Evolutionary conservation across 2,888 invertebrate genomes (phyloP).

Genomic region (Nephrotoma appendiculata): DNA sequence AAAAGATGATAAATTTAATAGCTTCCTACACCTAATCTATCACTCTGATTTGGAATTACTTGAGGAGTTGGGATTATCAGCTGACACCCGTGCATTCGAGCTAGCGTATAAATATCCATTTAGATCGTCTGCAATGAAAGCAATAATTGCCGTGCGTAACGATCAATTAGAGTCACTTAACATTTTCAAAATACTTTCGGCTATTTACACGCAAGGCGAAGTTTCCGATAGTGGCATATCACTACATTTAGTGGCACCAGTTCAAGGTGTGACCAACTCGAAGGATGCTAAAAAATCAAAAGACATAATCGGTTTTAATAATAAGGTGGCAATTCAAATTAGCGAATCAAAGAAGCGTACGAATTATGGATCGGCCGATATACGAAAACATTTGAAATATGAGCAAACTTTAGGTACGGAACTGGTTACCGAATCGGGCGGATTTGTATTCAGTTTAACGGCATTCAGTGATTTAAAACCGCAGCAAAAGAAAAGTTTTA

Average conservation of each 20-base stretch:
- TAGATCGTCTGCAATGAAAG: conserved; percentile 60
- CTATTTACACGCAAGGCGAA: conserved; percentile 29
- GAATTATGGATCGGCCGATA: conserved; percentile 36
- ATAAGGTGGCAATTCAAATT: conserved; percentile 44
- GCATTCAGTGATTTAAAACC: conserved; percentile 22
- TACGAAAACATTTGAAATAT: conserved; percentile 40
- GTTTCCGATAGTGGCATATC: conserved; percentile 38
- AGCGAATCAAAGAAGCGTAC: conserved; percentile 49
- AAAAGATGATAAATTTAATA: conserved; percentile 14
- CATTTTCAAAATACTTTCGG: conserved; percentile 34
- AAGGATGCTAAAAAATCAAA: conserved; percentile 23
- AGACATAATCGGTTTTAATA: conserved; percentile 36
- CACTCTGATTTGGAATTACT: conserved; percentile 16
- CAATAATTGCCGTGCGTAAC: conserved; percentile 50
- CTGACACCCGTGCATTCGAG: conserved; percentile 46
- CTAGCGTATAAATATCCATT: conserved; percentile 54
- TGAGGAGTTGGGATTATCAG: conserved; percentile 29
- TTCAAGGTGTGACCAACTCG: conserved; percentile 38
- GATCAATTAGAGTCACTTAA: conserved; percentile 41
- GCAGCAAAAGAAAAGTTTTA: conserved; percentile 22
- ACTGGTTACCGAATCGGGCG: conserved; percentile 38
- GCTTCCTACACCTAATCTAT: conserved; percentile 21
- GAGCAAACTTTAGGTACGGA: conserved; percentile 48
- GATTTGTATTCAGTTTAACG: conserved; percentile 28
- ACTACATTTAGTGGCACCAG: conserved; percentile 44